Evolutionary conservation across 2,113 vertebrate genomes (phyloP), one percentile per base, ranked within the genome.

Genomic region (Typhlomys cinereus): DNA sequence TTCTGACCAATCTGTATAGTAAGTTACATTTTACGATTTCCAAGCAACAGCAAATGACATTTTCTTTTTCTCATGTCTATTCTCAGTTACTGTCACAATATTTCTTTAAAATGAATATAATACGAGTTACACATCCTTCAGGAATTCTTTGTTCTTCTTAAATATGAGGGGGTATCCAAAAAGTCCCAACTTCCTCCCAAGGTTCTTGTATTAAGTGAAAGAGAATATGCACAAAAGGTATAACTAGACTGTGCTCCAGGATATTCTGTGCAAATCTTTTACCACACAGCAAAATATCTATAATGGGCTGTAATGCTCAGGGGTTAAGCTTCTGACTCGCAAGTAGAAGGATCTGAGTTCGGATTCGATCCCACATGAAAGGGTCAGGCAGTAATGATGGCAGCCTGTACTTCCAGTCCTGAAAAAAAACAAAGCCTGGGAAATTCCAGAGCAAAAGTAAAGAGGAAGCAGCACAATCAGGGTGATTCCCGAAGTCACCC

Each of bases 71-170:
- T 34, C 8, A 61, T 46, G 81, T 91, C 52, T 75, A 94, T 44
- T 85, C 86, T 41, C n/a, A 79, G 44, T 39, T 62, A 88, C 44
- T 88, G 66, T 80, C 70, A 73, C 10, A 48, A 39, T 71, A 87
- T n/a, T 90, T 73, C 90, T 90, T 85, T 54, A 59, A 61, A 80
- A 44, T 54, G 52, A 92, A 62, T 69, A 34, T 57, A 81, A 36
- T 39, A 64, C 15, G 46, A 59, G n/a, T 61, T 91, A 82, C 7
- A 73, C 15, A 89, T 44, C 31, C 66, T 87, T 39, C 41, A 52
- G 66, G 48, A 85, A 91, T 57, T 75, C n/a, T 31, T 76, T 39
- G 44, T 25, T 90, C 44, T 83, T 74, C 41, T 12, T 91, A 80
- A 48, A 70, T 70, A 61, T 82, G n/a, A 83, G 73, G 46, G 46